phyloP scores from a whole-genome alignment of 2,888 invertebrate species.

The Syritta pipiens region DNA sequence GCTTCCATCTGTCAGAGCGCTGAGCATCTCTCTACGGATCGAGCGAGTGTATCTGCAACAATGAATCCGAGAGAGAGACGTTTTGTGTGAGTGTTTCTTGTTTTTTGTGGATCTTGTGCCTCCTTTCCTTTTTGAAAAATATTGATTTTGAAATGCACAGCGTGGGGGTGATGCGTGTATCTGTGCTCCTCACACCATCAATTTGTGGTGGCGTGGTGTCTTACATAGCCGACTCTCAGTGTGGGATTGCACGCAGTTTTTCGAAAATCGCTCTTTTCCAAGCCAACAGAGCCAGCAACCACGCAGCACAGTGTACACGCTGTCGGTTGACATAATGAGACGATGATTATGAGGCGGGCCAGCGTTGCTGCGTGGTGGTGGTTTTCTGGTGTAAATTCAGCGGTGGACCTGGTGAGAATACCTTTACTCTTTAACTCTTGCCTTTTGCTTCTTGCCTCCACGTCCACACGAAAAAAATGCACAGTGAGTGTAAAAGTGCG shows the following conservation, averaged over 20 bases:
- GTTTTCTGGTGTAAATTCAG: conserved; percentile 1
- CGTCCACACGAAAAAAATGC: neutral
- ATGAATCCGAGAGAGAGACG: conserved; percentile 25
- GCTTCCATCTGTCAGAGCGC: conserved; percentile 29
- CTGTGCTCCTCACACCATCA: conserved; percentile 8
- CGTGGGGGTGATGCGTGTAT: conserved; percentile 42
- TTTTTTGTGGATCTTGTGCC: too few species aligned
- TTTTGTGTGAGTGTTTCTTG: too few species aligned
- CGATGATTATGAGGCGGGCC: conserved; percentile 28
- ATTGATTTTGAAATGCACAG: conserved; percentile 61
- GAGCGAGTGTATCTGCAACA: conserved; percentile 28
- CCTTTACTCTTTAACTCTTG: conserved; percentile 19
- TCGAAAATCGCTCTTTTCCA: conserved; percentile 34
- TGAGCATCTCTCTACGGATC: too few species aligned
- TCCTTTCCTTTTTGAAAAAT: conserved; percentile 29
- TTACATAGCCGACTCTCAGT: conserved; percentile 13
- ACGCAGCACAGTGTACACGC: conserved; percentile 10
- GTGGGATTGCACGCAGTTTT: conserved; percentile 48
- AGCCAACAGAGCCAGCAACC: neutral
- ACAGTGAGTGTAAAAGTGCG: conserved; percentile 40
- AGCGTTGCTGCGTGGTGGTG: conserved; percentile 35
- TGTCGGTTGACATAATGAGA: conserved; percentile 38
- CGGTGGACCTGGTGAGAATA: conserved; percentile 9
- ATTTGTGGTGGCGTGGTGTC: conserved; percentile 8
- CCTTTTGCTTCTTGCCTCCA: neutral